Percentiles rank a stretch among this genome's conserved stretches.
Conservation (phyloP, 1,140 invertebrate species). For the Daktulosphaira vitifoliae region DNA sequence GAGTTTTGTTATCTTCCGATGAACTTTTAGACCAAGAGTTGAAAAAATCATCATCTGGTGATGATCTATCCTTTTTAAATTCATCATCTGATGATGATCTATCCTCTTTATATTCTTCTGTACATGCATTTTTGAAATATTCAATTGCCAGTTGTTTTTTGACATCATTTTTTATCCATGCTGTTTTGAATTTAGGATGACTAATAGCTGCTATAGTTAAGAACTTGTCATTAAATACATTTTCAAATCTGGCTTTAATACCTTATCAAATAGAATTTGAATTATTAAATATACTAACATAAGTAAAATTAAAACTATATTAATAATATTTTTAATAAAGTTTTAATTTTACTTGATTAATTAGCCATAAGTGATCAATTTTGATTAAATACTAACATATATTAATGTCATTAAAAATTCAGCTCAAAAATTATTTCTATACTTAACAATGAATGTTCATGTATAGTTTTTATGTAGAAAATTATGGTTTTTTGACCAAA, state of each 20-base stretch:
- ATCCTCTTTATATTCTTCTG: not conserved
- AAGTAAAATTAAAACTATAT: too few species aligned
- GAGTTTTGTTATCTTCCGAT: not conserved
- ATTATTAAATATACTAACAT: too few species aligned
- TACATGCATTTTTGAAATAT: not conserved
- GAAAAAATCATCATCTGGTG: not conserved
- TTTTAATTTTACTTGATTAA: too few species aligned
- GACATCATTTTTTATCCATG: not conserved
- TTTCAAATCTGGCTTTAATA: not conserved
- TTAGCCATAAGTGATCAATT: too few species aligned
- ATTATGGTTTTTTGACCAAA: too few species aligned
- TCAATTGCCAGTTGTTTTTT: not conserved
- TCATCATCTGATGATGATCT: not conserved
- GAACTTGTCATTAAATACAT: not conserved
- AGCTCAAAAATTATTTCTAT: too few species aligned
- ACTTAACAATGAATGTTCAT: too few species aligned
- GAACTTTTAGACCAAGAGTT: not conserved
- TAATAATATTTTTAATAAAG: too few species aligned
- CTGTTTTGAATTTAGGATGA: slow-evolving; percentile 8
- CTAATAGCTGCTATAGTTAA: slow-evolving; percentile 2
- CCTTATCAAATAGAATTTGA: too few species aligned
- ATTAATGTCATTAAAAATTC: too few species aligned
- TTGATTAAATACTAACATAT: too few species aligned
- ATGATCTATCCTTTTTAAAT: not conserved
- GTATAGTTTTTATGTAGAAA: too few species aligned